Conservation (phyloP, 1,140 invertebrate species). For the Drosophila nasuta region DNA sequence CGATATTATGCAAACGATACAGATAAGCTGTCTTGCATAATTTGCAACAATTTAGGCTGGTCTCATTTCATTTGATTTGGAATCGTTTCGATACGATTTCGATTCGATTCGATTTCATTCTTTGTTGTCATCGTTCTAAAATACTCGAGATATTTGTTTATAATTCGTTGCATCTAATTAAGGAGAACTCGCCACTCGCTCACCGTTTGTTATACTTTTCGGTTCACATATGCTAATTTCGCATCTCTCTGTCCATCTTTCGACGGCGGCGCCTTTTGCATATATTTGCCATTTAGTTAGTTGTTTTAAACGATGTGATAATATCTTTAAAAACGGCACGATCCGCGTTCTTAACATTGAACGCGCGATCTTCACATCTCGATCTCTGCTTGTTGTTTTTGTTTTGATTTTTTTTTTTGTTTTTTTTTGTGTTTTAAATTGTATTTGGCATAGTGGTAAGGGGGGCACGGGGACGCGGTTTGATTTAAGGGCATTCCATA, state of each 20-base stretch:
- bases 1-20: slow-evolving; percentile 68
- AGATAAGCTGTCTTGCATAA: slow-evolving; percentile 64
- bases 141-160: slow-evolving; percentile 46
- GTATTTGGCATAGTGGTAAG: slow-evolving; percentile 63
- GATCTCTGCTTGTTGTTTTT: slow-evolving; percentile 33
- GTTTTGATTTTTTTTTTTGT: slow-evolving; percentile 14
- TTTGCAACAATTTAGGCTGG: slow-evolving; percentile 64
- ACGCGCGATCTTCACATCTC: slow-evolving; percentile 5
- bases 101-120: slow-evolving; percentile 42
- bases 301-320: slow-evolving; percentile 84
- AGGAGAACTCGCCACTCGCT: slow-evolving; percentile 39
- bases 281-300: slow-evolving; percentile 79
- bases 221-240: slow-evolving; percentile 38
- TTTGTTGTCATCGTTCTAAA: slow-evolving; percentile 46
- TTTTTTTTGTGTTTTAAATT: slow-evolving; percentile 11
- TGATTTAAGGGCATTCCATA: slow-evolving; percentile 15
- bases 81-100: slow-evolving; percentile 17
- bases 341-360: slow-evolving; percentile 42
- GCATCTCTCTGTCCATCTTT: slow-evolving; percentile 1
- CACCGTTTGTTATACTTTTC: slow-evolving; percentile 61
- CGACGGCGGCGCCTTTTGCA: slow-evolving; percentile 55
- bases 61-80: slow-evolving; percentile 38
- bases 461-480: background rate
- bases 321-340: slow-evolving; percentile 70
- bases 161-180: slow-evolving; percentile 57